Conservation (phyloP, 2,113 vertebrate genomes). For the Ovibos moschatus region DNA sequence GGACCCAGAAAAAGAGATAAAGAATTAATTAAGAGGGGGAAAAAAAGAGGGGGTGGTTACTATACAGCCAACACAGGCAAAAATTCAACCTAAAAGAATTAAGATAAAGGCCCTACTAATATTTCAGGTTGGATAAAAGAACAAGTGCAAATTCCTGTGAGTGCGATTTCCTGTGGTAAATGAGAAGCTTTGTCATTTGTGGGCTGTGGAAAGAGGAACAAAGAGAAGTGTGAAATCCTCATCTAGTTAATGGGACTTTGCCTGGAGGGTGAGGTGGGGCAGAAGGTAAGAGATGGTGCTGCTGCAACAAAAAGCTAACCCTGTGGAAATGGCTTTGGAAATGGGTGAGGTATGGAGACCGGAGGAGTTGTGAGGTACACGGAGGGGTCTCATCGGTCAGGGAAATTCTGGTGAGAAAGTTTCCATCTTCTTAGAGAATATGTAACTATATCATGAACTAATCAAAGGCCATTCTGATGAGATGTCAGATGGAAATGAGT, state of each 20-base stretch:
- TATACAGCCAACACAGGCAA: background rate
- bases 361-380: background rate
- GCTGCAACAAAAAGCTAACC: background rate
- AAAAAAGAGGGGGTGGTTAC: rapidly evolving
- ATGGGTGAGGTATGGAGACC: background rate
- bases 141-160: background rate
- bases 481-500: background rate
- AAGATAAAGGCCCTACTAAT: background rate
- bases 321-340: background rate
- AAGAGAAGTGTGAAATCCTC: background rate
- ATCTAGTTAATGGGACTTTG: background rate
- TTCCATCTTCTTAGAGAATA: background rate
- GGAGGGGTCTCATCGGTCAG: background rate
- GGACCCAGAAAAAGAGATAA: background rate
- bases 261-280: background rate
- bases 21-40: background rate
- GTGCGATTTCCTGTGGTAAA: background rate
- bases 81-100: background rate
- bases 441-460: background rate
- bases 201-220: background rate
- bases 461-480: background rate
- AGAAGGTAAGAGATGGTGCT: background rate
- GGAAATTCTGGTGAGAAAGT: background rate
- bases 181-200: background rate
- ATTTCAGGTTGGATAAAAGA: background rate